Evolutionary conservation across 2,113 vertebrate genomes (phyloP), one percentile per base, ranked within the genome.

Genomic region (Seriola rivoliana): DNA sequence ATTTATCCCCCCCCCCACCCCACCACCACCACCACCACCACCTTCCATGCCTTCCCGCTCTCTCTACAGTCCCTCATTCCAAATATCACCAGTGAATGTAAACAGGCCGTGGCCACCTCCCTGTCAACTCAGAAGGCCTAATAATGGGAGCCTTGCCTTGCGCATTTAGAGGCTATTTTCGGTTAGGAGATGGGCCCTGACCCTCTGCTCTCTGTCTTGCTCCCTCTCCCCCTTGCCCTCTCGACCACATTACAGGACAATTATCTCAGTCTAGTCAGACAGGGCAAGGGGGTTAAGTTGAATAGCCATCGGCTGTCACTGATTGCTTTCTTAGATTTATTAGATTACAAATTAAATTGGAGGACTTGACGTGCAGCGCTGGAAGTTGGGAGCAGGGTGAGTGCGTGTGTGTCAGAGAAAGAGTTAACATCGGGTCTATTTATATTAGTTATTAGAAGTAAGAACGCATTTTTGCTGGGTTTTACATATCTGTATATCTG

Each of bases 1-100:
- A 93, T 92, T 91, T 92, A 91, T 93, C 92, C 93, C 85, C 84
- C 85, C 74, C 75, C 76, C 84, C 23, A 93, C 93, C 94, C 93
- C 89, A 29, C 25, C 25, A 29, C 25, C 29, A 29, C 25, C 25
- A 29, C 29, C 29, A 29, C 92, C 38, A 38, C 38, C 38, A 5
- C 8, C 40, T 42, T 92, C 81, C 17, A 77, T 94, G 52, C 55
- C 71, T 65, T 16, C 69, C 29, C 9, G 16, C 68, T 71, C 81
- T 59, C 59, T 89, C 81, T 75, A 72, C 42, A 42, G 64, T 80
- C 84, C 74, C 80, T 81, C 74, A 58, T 87, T 92, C 87, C 82
- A 90, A 93, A 93, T 91, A 91, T 92, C 88, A 84, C 80, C 52
- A 36, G 75, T 54, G 34, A 93, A 90, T 78, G 83, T 91, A 93